phyloP scores from a whole-genome alignment of 2,888 invertebrate species.

The Oxyteleia sp. region DNA sequence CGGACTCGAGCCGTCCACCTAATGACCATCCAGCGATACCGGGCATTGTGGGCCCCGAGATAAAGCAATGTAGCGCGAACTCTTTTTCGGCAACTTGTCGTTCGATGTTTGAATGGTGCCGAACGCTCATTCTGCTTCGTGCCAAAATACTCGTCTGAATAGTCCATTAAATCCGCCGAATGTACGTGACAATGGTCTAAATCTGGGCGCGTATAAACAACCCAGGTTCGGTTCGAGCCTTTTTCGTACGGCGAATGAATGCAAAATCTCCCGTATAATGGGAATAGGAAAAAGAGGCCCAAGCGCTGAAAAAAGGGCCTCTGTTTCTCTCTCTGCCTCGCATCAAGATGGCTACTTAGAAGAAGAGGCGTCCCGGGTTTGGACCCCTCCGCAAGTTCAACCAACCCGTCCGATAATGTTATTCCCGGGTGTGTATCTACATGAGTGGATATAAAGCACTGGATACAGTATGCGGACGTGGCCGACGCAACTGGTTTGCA shows the following conservation, averaged over 20 bases:
- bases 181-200: slow-evolving; percentile 38
- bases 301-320: slow-evolving; percentile 2
- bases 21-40: background rate
- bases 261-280: slow-evolving; percentile 46
- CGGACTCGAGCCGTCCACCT: background rate
- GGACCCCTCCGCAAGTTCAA: slow-evolving; percentile 76
- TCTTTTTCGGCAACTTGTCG: slow-evolving; percentile 34
- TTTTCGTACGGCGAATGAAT: slow-evolving; percentile 29
- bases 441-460: slow-evolving; percentile 68
- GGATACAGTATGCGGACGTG: slow-evolving; percentile 46
- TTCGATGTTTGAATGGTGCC: slow-evolving; percentile 28
- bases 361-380: slow-evolving; percentile 81
- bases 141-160: slow-evolving; percentile 37
- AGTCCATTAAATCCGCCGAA: slow-evolving; percentile 56
- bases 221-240: slow-evolving; percentile 9
- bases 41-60: background rate
- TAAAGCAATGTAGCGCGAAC: background rate
- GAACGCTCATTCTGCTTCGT: slow-evolving; percentile 17
- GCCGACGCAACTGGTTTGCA: slow-evolving; percentile 75
- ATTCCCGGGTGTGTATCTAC: slow-evolving; percentile 75
- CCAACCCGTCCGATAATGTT: slow-evolving; percentile 75
- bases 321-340: slow-evolving; percentile 21
- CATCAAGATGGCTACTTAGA: slow-evolving; percentile 84
- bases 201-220: slow-evolving; percentile 43
- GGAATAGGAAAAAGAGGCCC: slow-evolving; percentile 32